Base-by-base conservation (phyloP, 2,797 vertebrate genomes). In the Catostomus latipinnis region DNA sequence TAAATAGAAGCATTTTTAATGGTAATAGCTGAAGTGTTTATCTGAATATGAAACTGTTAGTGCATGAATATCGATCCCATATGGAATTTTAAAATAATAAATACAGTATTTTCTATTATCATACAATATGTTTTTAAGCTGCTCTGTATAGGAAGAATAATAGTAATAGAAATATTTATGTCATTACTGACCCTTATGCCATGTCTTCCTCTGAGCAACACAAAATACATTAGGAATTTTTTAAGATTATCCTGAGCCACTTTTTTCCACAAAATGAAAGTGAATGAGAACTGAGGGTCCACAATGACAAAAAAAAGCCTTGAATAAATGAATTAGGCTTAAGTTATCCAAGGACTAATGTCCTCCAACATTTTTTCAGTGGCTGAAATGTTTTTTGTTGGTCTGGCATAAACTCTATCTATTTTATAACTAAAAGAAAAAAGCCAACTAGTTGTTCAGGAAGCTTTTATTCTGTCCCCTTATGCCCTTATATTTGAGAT, bases 401-500 rank as follows among this genome's bases (percentile, higher is more conserved):
- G 34, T 34, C 34, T 34, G 34, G 34, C 34, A 34, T 53, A 53
- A 53, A 53, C 52, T 9, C 13, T 45, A 18, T 50, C 14, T n/a
- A n/a, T 61, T 16, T 18, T 74, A 8, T 4, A 60, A 45, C 45
- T 0, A 22, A 49, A 9, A 5, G 0, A 0, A 14, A 62, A 74
- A 65, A 54, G 8, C 13, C 18, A 52, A 16, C 16, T 50, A 52
- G 6, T 58, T 34, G n/a, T 56, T 70, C 6, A 12, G 16, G 45
- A 22, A 60, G 45, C 13, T 70, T 78, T 66, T 45, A 48, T 75
- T 65, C 49, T 65, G 43, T 57, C 48, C 22, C 71, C 57, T 46
- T 68, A 8, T 7, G 52, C 83, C 85, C 62, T 76, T 72, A 81
- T 78, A 75, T 84, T 85, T 68, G 79, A 90, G 86, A 87, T 90